Conservation (phyloP, 2,113 vertebrate species). For the Talpa occidentalis region DNA sequence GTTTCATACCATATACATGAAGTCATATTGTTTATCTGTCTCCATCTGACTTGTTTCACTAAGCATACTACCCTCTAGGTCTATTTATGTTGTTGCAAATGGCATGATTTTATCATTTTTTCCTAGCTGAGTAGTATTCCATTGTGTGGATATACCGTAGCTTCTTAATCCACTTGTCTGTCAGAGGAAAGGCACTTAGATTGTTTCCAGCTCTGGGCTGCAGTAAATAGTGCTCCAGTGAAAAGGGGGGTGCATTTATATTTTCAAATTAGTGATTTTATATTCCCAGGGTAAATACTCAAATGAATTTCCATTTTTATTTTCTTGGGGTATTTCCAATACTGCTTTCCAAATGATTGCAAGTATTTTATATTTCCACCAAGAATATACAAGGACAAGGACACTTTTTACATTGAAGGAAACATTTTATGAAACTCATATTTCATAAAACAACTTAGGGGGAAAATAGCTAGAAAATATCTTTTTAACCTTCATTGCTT, state of each 20-base stretch:
- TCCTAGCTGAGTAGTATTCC: no score
- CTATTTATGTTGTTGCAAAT: background rate
- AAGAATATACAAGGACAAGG: background rate
- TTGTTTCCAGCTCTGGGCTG: background rate
- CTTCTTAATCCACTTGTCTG: background rate
- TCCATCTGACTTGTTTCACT: background rate
- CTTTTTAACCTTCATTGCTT: background rate
- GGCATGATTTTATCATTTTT: background rate
- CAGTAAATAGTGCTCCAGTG: background rate
- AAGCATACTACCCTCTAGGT: background rate
- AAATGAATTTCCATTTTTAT: background rate
- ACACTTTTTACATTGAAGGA: background rate
- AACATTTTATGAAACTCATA: background rate
- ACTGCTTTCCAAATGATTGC: background rate
- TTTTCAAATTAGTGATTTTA: background rate
- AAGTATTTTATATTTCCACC: background rate
- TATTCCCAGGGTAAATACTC: background rate
- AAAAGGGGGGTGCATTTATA: background rate
- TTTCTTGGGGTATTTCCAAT: background rate
- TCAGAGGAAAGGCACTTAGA: background rate
- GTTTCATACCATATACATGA: no score
- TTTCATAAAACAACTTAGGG: background rate
- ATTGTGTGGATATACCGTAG: no score
- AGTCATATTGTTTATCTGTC: background rate
- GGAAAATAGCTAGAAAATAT: background rate